Base-by-base conservation (phyloP, 2,888 invertebrate species). In the Disparrhopalites patrizii region DNA sequence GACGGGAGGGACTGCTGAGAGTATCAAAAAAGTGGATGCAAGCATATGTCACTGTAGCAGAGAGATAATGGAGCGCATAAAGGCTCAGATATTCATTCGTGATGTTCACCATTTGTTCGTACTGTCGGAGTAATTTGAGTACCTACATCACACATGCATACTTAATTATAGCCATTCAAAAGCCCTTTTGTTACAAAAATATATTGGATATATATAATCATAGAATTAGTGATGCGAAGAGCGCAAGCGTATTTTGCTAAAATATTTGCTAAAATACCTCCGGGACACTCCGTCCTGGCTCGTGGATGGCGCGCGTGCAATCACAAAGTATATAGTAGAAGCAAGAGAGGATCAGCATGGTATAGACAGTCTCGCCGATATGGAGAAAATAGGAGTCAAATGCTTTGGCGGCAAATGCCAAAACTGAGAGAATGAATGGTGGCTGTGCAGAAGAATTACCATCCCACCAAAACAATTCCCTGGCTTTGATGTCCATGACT, bases 1-100 rank as follows among this genome's bases (percentile, higher is more conserved):
- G n/a, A 2, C n/a, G 33, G 1, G n/a, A 25, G 8, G 33, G 31
- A 5, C n/a, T 31, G 10, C 20, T 55, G 18, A 55, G 31, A n/a
- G 18, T 18, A 13, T 55, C 55, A 18, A 55, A 55, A 8, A 55
- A 23, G 33, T 55, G 55, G 33, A 55, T 36, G 23, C 18, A 31
- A 18, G 31, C 33, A 20, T 20, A 55, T 2, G 55, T 55, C 33
- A 31, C n/a, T 2, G 55, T 55, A 31, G 33, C 33, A 1, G 23
- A n/a, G 1, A 20, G 10, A 33, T 33, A 55, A 18, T 55, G 30
- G 1, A 55, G 15, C 4, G 23, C 28, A 36, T 55, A 55, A 20
- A 18, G n/a, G n/a, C 33, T 31, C 1, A 33, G 8, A 31, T 31
- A 55, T n/a, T 10, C 18, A 20, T 55, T 55, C 1, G 18, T 13